Conservation (phyloP, 2,888 invertebrate genomes). For the Troilus luridus region DNA sequence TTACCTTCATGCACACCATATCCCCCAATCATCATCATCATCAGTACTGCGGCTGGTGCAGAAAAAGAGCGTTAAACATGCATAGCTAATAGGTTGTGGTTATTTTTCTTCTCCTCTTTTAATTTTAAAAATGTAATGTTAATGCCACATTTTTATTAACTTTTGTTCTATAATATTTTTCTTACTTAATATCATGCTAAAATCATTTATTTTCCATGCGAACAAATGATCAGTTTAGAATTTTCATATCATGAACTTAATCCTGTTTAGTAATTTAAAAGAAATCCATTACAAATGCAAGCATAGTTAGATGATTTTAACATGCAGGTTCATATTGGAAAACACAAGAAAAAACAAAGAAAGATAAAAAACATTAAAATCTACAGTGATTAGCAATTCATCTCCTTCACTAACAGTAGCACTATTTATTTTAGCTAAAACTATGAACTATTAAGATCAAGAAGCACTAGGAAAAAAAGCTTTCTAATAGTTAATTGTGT, state of each 20-base stretch:
- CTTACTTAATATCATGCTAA: conserved; percentile 32
- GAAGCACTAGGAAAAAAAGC: conserved; percentile 56
- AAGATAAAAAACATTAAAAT: conserved; percentile 35
- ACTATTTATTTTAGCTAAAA: conserved; percentile 52
- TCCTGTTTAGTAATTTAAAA: conserved; percentile 8
- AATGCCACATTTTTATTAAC: not conserved
- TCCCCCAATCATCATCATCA: conserved; percentile 55
- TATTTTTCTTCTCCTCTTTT: not conserved
- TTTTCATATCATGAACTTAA: not conserved
- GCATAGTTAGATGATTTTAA: conserved; percentile 40
- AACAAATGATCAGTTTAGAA: not conserved
- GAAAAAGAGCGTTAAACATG: conserved; percentile 60
- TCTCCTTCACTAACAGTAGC: conserved; percentile 47
- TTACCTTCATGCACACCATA: conserved; percentile 63
- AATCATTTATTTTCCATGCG: conserved; percentile 46
- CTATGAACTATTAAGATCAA: conserved; percentile 41
- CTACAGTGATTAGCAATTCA: conserved; percentile 47
- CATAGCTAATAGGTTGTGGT: conserved; percentile 57
- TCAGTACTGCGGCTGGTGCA: conserved; percentile 60
- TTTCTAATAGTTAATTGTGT: conserved; percentile 54
- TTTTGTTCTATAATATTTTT: not conserved
- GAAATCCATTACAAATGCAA: conserved; percentile 51
- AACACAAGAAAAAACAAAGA: conserved; percentile 46
- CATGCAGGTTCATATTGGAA: conserved; percentile 49
- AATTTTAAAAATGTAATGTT: not conserved